Percentiles rank a stretch among this genome's conserved stretches.
phyloP scores from a whole-genome alignment of 2,797 vertebrate genomes.

The Paedocypris micromegethes region DNA sequence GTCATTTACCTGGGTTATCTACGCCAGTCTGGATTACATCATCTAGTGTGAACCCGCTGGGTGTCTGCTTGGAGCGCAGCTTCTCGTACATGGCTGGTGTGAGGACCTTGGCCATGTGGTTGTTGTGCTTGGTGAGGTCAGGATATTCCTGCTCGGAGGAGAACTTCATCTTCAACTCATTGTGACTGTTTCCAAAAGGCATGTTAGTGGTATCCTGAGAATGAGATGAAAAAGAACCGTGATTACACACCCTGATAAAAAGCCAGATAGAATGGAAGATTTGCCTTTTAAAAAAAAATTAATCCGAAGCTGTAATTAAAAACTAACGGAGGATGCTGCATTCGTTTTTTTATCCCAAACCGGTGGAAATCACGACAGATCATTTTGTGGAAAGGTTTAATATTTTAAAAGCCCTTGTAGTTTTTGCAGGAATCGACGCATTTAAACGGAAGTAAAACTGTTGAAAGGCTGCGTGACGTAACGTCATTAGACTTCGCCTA shows the following conservation, averaged over 20 bases:
- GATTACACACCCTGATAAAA: constrained; percentile 9
- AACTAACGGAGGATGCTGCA: no score
- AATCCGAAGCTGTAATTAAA: no score
- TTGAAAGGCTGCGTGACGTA: no score
- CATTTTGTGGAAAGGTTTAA: no score
- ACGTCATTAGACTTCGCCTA: no score
- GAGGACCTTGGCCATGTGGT: constrained; percentile 72
- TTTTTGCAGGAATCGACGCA: no score
- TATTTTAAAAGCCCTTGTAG: no score
- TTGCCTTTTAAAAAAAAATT: no score
- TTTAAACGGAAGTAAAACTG: no score
- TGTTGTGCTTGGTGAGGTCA: constrained; percentile 71
- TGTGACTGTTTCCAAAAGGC: constrained; percentile 96
- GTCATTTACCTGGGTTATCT: constrained; percentile 79
- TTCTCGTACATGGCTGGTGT: constrained; percentile 66
- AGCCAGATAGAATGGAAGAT: background rate
- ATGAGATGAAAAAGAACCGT: constrained; percentile 31
- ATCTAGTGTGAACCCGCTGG: constrained; percentile 71
- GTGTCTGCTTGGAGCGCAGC: constrained; percentile 61
- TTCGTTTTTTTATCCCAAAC: no score
- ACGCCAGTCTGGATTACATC: constrained; percentile 76
- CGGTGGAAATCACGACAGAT: no score
- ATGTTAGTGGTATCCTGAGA: constrained; percentile 71
- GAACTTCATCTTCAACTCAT: constrained; percentile 80
- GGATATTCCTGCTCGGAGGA: constrained; percentile 72